Base-by-base conservation (phyloP, 2,888 invertebrate genomes). In the Drepana falcataria region DNA sequence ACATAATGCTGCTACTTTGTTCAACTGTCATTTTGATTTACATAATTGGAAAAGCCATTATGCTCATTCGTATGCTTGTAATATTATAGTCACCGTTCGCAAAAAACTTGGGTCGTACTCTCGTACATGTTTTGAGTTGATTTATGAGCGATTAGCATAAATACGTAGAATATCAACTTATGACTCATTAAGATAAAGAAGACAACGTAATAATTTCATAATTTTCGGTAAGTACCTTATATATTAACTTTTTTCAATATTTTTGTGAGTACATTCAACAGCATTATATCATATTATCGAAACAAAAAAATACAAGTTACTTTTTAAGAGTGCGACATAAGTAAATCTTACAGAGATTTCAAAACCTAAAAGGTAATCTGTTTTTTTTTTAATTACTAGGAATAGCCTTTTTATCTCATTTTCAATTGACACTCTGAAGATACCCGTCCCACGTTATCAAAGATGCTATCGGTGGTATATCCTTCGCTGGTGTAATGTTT, bases 121-220 rank as follows among this genome's bases (percentile, higher is more conserved):
- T 55, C 21, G 21, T 21, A 47, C 53, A 53, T 37, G 51, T 35
- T 59, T 55, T 9, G 4, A 21, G 21, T 21, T 21, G 55, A 57
- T 63, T 63, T 58, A 68, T 48, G 58, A 61, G 51, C 61, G 57
- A 61, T 64, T 63, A 57, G 55, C 55, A 56, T 59, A 57, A 52
- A 63, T 40, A 40, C 40, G 4, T 2, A 40, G 6, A 6, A 6
- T 6, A 40, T 40, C 1, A 7, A 2, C 9, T 9, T 9, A 9
- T 9, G 2, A 44, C 9, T 44, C 44, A 3, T 9, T 9, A 9
- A 7, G 9, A 9, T 3, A 44, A 9, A 9, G 3, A 44, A 6
- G 7, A 6, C 55, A 58, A 63, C 59, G 58, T 61, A 65, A 61
- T 55, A 61, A 60, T 55, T 52, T 55, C 57, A 55, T 49, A 55